Conservation (phyloP, 2,113 vertebrate genomes). For the Lamprologus callipterus region DNA sequence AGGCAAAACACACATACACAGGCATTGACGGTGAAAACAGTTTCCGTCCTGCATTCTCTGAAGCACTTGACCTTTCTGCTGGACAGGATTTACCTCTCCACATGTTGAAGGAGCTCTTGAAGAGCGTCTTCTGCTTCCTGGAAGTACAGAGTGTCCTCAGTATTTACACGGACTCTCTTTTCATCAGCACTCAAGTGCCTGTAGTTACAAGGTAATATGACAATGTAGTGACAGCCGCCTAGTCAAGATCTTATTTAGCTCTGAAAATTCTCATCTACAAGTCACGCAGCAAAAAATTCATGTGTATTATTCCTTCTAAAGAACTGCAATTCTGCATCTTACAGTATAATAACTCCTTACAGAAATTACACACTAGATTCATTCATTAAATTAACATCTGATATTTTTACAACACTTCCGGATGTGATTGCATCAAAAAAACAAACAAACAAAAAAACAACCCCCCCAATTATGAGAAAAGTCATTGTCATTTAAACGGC, state of each 20-base stretch:
- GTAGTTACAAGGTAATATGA: not conserved
- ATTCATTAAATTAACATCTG: not conserved
- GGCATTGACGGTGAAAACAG: slow-evolving; percentile 37
- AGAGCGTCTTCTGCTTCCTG: not conserved
- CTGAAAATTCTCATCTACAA: not conserved
- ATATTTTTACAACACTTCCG: not conserved
- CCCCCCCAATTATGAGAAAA: fast-evolving
- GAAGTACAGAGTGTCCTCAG: not conserved
- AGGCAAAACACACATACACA: slow-evolving; percentile 16
- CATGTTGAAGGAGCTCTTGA: not conserved
- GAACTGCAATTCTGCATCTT: not conserved
- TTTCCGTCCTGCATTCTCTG: slow-evolving; percentile 19
- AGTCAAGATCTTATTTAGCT: not conserved
- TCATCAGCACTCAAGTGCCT: not conserved
- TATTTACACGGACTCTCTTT: not conserved
- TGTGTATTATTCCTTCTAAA: not conserved
- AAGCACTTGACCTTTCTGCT: slow-evolving; percentile 37
- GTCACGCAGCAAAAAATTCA: not conserved
- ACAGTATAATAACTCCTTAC: not conserved
- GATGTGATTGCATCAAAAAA: not conserved
- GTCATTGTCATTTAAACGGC: not conserved
- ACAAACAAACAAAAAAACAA: fast-evolving
- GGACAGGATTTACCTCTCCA: not conserved
- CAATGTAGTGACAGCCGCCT: not conserved
- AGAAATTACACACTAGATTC: not conserved